Evolutionary conservation across 2,888 invertebrate genomes (phyloP), one percentile per base, ranked within the genome.

Genomic region (Idaea straminata): DNA sequence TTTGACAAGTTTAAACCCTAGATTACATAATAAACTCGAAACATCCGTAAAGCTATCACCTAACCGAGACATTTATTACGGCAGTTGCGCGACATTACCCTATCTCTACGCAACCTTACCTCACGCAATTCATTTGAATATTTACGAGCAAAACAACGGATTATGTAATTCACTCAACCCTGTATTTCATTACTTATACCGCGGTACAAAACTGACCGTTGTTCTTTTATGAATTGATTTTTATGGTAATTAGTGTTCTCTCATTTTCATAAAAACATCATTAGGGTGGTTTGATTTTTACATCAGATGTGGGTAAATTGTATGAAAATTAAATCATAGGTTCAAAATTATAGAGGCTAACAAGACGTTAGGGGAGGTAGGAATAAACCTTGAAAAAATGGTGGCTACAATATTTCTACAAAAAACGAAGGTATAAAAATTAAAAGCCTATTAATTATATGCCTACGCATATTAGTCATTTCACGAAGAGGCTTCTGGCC

Each of bases 91-190:
- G 75, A 73, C 74, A 74, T 65, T 74, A 71, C 74, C 76, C 68
- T 77, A 76, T 77, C 77, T 74, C 69, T 75, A 80, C 78, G 76
- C 72, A 77, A 67, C 63, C 63, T 70, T 70, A 67, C 71, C 74
- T 70, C 84, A 85, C 84, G 85, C 84, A 81, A 81, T 77, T 73
- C 74, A 75, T 78, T 79, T 78, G 77, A 80, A 83, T 83, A 82
- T 80, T 80, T 77, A 79, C 74, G 79, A 78, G 77, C 76, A 78
- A 79, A 80, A 79, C 80, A 77, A 72, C 68, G 70, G 70, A 74
- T 81, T 79, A 79, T 75, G 72, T 79, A 77, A 82, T 79, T 77
- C 72, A 75, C 76, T 74, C 70, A 69, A 68, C 66, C 64, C 64
- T 59, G 71, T 74, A 74, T 69, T 67, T 66, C 73, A 70, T 73